Percentiles rank a stretch among this genome's conserved stretches.
phyloP scores from a whole-genome alignment of 2,797 vertebrate species.

The Toxotes lorentzi region DNA sequence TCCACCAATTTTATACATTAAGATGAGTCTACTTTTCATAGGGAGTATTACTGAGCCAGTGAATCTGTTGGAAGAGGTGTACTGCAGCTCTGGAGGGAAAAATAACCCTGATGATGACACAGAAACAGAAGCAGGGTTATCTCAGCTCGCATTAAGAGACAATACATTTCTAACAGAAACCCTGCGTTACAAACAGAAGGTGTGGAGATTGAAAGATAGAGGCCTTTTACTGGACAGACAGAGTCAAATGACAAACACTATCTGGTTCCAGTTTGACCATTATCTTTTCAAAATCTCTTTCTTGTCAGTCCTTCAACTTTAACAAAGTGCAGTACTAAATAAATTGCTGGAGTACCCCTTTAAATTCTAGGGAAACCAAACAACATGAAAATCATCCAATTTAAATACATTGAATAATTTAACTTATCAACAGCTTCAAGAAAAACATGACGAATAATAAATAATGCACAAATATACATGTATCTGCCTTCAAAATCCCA shows the following conservation, averaged over 20 bases:
- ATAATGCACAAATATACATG: slow-evolving; percentile 53
- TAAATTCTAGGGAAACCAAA: not conserved
- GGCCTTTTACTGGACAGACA: not conserved
- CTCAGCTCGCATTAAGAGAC: not conserved
- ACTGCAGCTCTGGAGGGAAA: not conserved
- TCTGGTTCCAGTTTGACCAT: not conserved
- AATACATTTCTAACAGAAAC: no score
- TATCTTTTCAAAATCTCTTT: not conserved
- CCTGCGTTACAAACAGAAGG: no score
- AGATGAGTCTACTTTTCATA: not conserved
- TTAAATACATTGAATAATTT: not conserved
- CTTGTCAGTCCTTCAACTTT: not conserved
- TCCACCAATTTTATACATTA: not conserved
- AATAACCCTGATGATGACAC: not conserved
- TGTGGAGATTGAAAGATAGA: slow-evolving; percentile 10
- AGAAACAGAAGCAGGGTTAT: slow-evolving; percentile 6
- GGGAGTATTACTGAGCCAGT: not conserved
- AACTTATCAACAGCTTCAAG: slow-evolving; percentile 7
- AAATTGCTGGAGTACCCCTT: slow-evolving; percentile 17
- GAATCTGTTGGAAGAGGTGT: not conserved
- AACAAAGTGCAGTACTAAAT: not conserved
- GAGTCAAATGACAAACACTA: not conserved
- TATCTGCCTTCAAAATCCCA: slow-evolving; percentile 10
- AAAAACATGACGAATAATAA: slow-evolving; percentile 42
- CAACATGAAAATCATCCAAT: slow-evolving; percentile 2